Percentiles rank a stretch among this genome's conserved stretches.
phyloP scores from a whole-genome alignment of 2,797 vertebrate species.

The Anabas testudineus region DNA sequence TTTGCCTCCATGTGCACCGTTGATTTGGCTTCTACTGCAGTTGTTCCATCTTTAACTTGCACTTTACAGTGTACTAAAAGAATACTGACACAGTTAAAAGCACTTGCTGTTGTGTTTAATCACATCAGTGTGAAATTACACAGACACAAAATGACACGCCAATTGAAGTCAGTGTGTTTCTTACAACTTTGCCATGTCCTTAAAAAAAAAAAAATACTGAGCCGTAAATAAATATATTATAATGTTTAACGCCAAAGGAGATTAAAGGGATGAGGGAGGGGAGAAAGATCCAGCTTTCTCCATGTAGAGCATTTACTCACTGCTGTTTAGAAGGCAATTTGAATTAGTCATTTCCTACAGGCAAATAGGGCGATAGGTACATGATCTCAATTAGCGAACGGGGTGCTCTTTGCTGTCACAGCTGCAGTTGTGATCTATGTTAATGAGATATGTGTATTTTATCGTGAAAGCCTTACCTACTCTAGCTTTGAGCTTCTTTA shows the following conservation, averaged over 20 bases:
- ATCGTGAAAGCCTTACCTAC: neutral
- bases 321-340: slow-evolving; percentile 33
- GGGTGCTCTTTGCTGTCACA: slow-evolving; percentile 35
- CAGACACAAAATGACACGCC: neutral
- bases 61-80: neutral
- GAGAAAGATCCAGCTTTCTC: neutral
- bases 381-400: slow-evolving; percentile 59
- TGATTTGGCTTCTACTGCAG: neutral
- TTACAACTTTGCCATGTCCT: neutral
- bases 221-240: slow-evolving; percentile 11
- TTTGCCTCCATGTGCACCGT: neutral
- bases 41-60: neutral
- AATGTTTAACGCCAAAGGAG: slow-evolving; percentile 18
- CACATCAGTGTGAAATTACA: neutral
- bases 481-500: slow-evolving; percentile 13
- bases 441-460: slow-evolving; percentile 20
- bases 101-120: neutral
- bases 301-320: slow-evolving; percentile 4
- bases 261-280: slow-evolving; percentile 11
- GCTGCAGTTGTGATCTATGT: slow-evolving; percentile 40
- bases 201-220: neutral
- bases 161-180: slow-evolving; percentile 1
- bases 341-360: slow-evolving; percentile 46
- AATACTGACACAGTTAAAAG: neutral
- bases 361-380: slow-evolving; percentile 39